Conservation (phyloP, 2,113 vertebrate genomes). For the Sakesphorus luctuosus region DNA sequence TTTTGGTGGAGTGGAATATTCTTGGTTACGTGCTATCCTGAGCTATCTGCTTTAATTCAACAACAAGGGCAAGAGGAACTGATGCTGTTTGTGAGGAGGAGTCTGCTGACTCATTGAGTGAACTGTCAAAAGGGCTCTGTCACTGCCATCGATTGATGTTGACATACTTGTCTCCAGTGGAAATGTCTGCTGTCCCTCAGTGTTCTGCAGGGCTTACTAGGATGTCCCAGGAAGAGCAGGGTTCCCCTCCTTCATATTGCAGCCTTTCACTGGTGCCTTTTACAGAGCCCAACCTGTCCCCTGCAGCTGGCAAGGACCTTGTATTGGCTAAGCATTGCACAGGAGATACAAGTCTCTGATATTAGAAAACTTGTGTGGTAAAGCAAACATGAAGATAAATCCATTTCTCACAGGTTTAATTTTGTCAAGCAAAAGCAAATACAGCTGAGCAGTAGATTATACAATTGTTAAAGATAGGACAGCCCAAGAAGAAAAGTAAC, state of each 20-base stretch:
- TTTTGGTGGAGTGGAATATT: neutral
- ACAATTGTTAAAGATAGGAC: neutral
- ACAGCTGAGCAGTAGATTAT: neutral
- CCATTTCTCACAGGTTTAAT: neutral
- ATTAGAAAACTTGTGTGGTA: neutral
- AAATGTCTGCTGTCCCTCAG: neutral
- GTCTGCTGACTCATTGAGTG: neutral
- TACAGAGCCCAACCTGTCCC: neutral
- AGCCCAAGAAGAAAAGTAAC: neutral
- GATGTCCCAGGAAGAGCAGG: neutral
- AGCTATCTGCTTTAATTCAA: neutral
- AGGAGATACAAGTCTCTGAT: neutral
- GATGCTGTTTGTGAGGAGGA: neutral
- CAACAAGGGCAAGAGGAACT: neutral
- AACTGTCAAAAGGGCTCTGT: neutral
- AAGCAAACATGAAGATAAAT: neutral
- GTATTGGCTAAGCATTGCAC: neutral
- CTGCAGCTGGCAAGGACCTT: neutral
- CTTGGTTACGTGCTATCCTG: neutral
- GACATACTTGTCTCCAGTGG: neutral
- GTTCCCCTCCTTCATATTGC: neutral
- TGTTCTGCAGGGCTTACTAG: neutral
- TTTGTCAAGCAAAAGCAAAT: neutral
- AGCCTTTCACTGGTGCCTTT: neutral
- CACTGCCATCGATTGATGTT: neutral